These are phyloP conservation scores for Phodopus roborovskii DNA, from an alignment of 2,113 vertebrate genomes.

Conservation along the genomic window DNA sequence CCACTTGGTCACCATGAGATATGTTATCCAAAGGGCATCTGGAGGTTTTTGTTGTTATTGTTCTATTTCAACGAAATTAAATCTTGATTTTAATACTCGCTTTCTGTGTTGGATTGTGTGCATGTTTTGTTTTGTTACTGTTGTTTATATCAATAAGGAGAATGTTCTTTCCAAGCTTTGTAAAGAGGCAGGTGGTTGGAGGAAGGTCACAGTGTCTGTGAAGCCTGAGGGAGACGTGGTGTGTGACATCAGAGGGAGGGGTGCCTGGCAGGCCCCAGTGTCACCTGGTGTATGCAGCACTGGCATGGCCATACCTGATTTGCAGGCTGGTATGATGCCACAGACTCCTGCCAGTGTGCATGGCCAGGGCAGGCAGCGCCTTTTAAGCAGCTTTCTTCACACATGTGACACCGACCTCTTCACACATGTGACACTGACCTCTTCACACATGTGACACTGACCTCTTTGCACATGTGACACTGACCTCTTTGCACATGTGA, in stretches of 20 bases:
- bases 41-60: neutral
- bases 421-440: neutral
- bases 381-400: neutral
- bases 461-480: neutral
- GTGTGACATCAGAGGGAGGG: neutral
- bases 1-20: neutral
- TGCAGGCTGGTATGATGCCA: neutral
- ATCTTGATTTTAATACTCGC: neutral
- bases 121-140: neutral
- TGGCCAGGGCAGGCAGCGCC: rapidly evolving
- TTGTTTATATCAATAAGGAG: neutral
- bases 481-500: neutral
- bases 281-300: neutral
- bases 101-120: neutral
- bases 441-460: neutral
- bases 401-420: too few relatives aligned
- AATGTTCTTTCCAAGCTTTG: constrained; percentile 29
- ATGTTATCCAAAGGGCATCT: neutral
- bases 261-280: neutral
- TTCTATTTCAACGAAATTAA: neutral
- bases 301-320: neutral
- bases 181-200: neutral
- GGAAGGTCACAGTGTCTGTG: neutral
- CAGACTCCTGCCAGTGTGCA: neutral
- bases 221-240: neutral